Evolutionary conservation across 2,113 vertebrate genomes (phyloP).

Genomic region (Ursus arctos): DNA sequence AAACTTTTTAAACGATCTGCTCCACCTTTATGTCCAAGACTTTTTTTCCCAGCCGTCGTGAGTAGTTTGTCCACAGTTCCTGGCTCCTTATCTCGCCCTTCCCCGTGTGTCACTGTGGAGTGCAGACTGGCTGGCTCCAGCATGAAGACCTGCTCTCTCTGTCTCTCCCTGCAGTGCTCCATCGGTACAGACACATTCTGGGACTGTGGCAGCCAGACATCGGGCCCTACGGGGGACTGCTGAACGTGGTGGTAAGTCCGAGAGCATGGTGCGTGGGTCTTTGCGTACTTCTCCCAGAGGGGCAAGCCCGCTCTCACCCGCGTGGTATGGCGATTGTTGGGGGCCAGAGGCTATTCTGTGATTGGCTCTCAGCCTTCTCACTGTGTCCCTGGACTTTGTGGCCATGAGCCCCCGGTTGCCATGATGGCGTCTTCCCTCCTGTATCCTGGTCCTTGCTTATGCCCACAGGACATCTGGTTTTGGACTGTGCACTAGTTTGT

Average conservation of each 20-base stretch:
- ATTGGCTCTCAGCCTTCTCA: background rate
- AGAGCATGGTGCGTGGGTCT: accelerated
- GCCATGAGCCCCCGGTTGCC: background rate
- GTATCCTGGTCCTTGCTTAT: background rate
- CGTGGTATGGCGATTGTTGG: accelerated
- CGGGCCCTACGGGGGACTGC: slow-evolving; percentile 97
- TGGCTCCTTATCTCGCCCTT: background rate
- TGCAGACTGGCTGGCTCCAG: background rate
- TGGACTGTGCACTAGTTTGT: background rate
- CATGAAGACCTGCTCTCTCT: background rate
- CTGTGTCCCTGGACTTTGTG: no score
- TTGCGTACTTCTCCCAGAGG: background rate
- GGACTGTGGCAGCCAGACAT: slow-evolving; percentile 99
- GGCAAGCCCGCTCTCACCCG: accelerated
- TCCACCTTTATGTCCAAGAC: no score
- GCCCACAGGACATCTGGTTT: accelerated
- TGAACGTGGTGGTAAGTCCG: slow-evolving; percentile 97
- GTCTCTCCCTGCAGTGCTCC: slow-evolving; percentile 91
- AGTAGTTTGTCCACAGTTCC: background rate
- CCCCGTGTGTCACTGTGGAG: background rate
- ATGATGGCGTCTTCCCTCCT: background rate
- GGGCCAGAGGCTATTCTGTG: background rate
- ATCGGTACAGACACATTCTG: slow-evolving; percentile 96
- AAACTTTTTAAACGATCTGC: background rate
- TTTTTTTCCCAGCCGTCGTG: background rate